These are phyloP conservation scores for Rhingia rostrata DNA, from an alignment of 2,888 invertebrate genomes.

Conservation along the genomic window DNA sequence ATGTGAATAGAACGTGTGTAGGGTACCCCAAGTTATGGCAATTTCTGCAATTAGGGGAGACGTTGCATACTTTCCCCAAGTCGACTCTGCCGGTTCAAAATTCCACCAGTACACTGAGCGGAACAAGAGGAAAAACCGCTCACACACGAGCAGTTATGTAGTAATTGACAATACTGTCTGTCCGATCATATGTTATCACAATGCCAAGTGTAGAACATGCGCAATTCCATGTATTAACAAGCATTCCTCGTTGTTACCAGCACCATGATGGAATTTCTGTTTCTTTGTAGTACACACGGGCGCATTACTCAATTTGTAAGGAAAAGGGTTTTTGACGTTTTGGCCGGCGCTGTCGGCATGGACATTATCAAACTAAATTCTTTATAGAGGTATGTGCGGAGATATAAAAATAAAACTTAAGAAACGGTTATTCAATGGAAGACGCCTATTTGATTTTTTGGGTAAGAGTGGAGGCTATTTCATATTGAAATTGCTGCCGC, in stretches of 20 bases:
- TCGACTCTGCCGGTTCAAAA: slow-evolving; percentile 13
- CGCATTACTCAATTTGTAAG: slow-evolving; percentile 47
- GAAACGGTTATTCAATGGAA: too few relatives aligned
- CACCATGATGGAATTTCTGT: slow-evolving; percentile 59
- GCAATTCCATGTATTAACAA: slow-evolving; percentile 62
- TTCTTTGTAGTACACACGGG: slow-evolving; percentile 15
- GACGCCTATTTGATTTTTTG: too few relatives aligned
- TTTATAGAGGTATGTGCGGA: too few relatives aligned
- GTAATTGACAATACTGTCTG: slow-evolving; percentile 63
- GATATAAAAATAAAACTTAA: too few relatives aligned
- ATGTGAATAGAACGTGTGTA: not conserved
- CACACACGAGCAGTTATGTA: slow-evolving; percentile 33
- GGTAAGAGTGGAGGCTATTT: too few relatives aligned
- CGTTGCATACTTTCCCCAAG: slow-evolving; percentile 42
- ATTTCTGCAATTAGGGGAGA: slow-evolving; percentile 62
- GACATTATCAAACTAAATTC: too few relatives aligned
- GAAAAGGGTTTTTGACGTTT: slow-evolving; percentile 23
- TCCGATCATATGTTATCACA: slow-evolving; percentile 43
- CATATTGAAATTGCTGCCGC: too few relatives aligned
- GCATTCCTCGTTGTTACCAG: slow-evolving; percentile 45
- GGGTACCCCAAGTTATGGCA: slow-evolving; percentile 33
- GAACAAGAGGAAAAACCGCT: slow-evolving; percentile 7
- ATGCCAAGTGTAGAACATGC: slow-evolving; percentile 61
- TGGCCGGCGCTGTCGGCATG: not conserved
- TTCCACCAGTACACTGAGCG: slow-evolving; percentile 6